Evolutionary conservation across 2,797 vertebrate genomes (phyloP), one percentile per base, ranked within the genome.

Genomic region (Melanotaenia boesemani): DNA sequence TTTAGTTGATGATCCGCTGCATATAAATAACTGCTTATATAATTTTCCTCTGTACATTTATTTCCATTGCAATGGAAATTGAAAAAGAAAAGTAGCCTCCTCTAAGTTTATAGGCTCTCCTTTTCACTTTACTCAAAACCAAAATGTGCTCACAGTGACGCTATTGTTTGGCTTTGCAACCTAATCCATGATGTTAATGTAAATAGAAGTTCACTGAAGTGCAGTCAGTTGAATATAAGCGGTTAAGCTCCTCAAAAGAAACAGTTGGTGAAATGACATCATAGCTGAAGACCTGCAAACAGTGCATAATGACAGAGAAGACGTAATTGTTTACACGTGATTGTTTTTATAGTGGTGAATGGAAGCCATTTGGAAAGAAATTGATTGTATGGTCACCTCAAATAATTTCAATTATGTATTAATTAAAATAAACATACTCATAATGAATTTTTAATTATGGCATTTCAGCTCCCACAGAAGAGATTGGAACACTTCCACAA

Each of bases 401-500:
- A n/a, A 20, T 63, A 11, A 30, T 28, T 28, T 11, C 13, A 52
- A 44, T 32, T 22, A 18, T 44, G 15, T 5, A 56, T 57, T 57
- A 11, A 44, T 32, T 16, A 16, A 10, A 70, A 26, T 24, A 10
- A 2, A 1, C 15, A 22, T 12, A 58, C 1, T 61, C 41, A 59
- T 12, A 55, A 56, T 72, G 12, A 48, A 22, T 54, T 61, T 41
- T 62, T 6, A 65, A 55, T 0, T 24, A 16, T 54, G 10, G 3
- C 24, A 30, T 48, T 72, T 72, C 3, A 55, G 9, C 37, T 57
- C n/a, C n/a, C 28, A 26, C 52, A 26, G 32, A 36, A 63, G 52
- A 34, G 0, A 36, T 20, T 46, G 24, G 9, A 63, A 20, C 67
- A 48, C 9, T 71, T 80, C 22, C 37, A 59, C 12, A 12, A 50